These are phyloP conservation scores for Papilio machaon DNA, from an alignment of 1,140 invertebrate species.

Conservation along the genomic window DNA sequence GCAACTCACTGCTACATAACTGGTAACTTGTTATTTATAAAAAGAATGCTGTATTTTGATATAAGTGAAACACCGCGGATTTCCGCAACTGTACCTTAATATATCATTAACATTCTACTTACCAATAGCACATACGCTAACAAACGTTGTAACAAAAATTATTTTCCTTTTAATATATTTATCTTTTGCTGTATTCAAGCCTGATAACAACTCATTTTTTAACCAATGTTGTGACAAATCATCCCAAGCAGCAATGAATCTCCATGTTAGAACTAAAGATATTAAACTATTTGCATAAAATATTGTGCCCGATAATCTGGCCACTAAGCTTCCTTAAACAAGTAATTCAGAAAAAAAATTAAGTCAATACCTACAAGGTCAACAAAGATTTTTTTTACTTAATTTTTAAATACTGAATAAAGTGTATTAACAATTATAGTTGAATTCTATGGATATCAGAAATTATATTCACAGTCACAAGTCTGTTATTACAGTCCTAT, in stretches of 20 bases:
- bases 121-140: slow-evolving; percentile 59
- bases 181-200: slow-evolving; percentile 48
- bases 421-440: no score
- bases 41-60: no score
- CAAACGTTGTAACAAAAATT: slow-evolving; percentile 49
- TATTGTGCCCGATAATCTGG: slow-evolving; percentile 64
- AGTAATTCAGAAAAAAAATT: neutral
- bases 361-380: neutral
- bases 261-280: slow-evolving; percentile 61
- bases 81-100: neutral
- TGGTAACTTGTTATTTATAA: no score
- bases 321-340: slow-evolving; percentile 51
- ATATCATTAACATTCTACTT: slow-evolving; percentile 37
- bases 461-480: no score
- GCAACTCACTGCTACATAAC: no score
- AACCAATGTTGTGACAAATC: slow-evolving; percentile 53
- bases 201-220: slow-evolving; percentile 45
- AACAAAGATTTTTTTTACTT: neutral
- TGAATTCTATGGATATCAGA: no score
- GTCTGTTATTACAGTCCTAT: no score
- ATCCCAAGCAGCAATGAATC: slow-evolving; percentile 56
- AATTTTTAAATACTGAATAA: neutral
- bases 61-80: no score
- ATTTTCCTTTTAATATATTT: slow-evolving; percentile 51
- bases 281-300: slow-evolving; percentile 69